A percentile compares a stretch with the other conserved stretches of the same genome.
These are phyloP conservation scores for Spilosoma lubricipeda DNA, from an alignment of 2,888 invertebrate genomes.

Conservation along the genomic window DNA sequence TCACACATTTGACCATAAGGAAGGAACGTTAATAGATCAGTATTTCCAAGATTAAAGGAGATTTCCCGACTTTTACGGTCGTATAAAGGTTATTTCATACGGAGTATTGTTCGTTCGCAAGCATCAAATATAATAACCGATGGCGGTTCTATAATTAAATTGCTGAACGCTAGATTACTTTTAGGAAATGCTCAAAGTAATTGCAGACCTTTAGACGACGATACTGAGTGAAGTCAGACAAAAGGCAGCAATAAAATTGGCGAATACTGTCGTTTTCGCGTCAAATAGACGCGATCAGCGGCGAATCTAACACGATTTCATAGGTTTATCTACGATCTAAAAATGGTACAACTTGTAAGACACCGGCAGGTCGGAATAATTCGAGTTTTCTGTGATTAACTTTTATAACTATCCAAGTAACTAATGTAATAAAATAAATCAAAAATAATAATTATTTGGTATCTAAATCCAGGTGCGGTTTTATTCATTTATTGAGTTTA, in stretches of 20 bases:
- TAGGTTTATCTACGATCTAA: conserved; percentile 51
- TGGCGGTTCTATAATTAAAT: conserved; percentile 32
- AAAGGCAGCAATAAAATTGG: conserved; percentile 58
- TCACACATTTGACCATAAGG: conserved; percentile 14
- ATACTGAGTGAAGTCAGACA: conserved; percentile 41
- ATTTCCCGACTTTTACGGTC: conserved; percentile 32
- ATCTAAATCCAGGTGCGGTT: background rate
- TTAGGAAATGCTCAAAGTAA: conserved; percentile 44
- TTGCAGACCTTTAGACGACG: conserved; percentile 41
- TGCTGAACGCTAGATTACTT: conserved; percentile 44
- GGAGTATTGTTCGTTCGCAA: conserved; percentile 27
- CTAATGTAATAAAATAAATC: background rate
- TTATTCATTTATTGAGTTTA: background rate
- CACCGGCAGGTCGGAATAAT: background rate
- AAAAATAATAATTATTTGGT: background rate
- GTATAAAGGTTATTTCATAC: conserved; percentile 40
- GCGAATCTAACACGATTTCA: conserved; percentile 59
- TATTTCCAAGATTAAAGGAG: conserved; percentile 25
- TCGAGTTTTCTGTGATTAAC: background rate
- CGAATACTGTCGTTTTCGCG: conserved; percentile 53
- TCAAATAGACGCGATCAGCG: conserved; percentile 50
- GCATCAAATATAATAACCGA: conserved; percentile 25
- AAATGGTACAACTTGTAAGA: conserved; percentile 29
- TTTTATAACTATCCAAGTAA: background rate
- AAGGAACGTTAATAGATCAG: conserved; percentile 17